phyloP scores from a whole-genome alignment of 2,888 invertebrate species.

The Neria commutata region DNA sequence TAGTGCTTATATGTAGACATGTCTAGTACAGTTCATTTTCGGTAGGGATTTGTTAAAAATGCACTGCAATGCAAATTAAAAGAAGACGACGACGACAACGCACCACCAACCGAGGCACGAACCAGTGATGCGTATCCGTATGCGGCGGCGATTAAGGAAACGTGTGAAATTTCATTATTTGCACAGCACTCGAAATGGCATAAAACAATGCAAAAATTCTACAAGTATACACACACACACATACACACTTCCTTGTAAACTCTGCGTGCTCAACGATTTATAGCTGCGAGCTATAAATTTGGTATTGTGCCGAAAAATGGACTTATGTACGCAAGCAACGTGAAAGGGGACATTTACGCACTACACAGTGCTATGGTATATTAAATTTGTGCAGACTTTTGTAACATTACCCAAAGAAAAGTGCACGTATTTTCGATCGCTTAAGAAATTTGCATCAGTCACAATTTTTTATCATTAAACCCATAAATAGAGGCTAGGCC shows the following conservation, averaged over 20 bases:
- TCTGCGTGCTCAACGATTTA: conserved; percentile 10
- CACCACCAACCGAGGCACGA: too few relatives aligned
- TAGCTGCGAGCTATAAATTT: conserved; percentile 18
- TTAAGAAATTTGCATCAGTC: too few relatives aligned
- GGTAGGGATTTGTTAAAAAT: neutral
- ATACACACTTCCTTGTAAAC: neutral
- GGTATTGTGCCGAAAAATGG: conserved; percentile 14
- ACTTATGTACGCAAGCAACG: neutral
- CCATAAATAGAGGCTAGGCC: too few relatives aligned
- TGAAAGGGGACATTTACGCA: neutral
- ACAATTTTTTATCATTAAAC: too few relatives aligned
- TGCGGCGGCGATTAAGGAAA: conserved; percentile 6
- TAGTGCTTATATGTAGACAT: too few relatives aligned
- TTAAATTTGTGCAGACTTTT: too few relatives aligned
- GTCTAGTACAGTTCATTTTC: neutral
- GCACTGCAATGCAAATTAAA: conserved; percentile 3
- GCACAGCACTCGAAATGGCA: conserved; percentile 17
- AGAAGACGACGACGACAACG: neutral
- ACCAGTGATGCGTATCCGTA: too few relatives aligned
- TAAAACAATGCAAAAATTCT: conserved; percentile 19
- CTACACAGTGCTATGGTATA: too few relatives aligned
- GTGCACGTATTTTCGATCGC: too few relatives aligned
- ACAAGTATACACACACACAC: neutral
- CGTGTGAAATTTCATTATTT: conserved; percentile 24
- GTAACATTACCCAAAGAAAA: too few relatives aligned